Evolutionary conservation across 2,888 invertebrate species (phyloP).

Genomic region (Crematogaster levior): DNA sequence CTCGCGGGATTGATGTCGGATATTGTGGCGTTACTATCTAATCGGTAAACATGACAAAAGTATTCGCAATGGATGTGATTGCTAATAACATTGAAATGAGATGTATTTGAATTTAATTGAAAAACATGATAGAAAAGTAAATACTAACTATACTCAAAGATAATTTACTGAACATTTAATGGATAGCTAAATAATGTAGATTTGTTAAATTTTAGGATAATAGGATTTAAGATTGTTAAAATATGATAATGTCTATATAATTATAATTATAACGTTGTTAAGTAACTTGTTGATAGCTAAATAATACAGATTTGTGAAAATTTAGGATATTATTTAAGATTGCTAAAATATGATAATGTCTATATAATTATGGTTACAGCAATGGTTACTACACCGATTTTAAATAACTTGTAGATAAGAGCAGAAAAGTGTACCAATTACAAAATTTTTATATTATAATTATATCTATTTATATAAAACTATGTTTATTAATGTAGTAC

Average conservation of each 20-base stretch:
- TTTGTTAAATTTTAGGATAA: no score
- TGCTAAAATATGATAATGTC: no score
- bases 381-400: no score
- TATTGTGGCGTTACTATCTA: constrained; percentile 37
- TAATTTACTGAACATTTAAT: neutral
- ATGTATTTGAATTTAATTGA: neutral
- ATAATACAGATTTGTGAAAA: no score
- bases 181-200: neutral
- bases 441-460: neutral
- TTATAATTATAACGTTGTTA: no score
- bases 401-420: no score
- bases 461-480: neutral
- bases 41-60: neutral
- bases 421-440: neutral
- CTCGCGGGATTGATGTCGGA: constrained; percentile 45
- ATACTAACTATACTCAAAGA: neutral
- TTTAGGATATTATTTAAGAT: no score
- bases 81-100: neutral
- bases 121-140: neutral
- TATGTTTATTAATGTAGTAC: neutral
- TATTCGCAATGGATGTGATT: neutral
- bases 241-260: neutral
- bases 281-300: no score
- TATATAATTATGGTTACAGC: no score
- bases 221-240: neutral